Evolutionary conservation across 64 coral and sea anemone species (phyloP).

Genomic region (Montipora cactus): DNA sequence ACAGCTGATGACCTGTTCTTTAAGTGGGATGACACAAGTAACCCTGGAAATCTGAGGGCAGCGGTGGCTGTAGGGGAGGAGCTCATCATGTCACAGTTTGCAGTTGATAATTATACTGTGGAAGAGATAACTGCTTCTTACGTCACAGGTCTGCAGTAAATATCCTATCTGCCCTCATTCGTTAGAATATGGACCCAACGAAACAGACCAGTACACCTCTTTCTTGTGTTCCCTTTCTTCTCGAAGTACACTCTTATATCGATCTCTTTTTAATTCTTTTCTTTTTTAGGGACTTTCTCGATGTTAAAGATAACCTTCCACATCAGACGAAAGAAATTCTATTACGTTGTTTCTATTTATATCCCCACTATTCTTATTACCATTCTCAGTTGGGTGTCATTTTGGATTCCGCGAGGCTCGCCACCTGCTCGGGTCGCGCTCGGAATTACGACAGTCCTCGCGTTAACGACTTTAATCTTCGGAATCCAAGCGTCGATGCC

Average conservation of each 20-base stretch:
- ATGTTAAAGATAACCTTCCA: slow-evolving; percentile 69
- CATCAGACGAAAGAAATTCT: slow-evolving; percentile 91
- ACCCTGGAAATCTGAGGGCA: not conserved
- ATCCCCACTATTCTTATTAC: slow-evolving; percentile 95
- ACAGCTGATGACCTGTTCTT: slow-evolving; percentile 28
- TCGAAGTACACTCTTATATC: too few species aligned
- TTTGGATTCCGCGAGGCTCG: slow-evolving; percentile 94
- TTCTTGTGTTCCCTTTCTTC: too few species aligned
- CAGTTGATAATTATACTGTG: slow-evolving; percentile 68
- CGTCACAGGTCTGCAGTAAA: slow-evolving; percentile 42
- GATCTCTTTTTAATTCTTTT: not conserved
- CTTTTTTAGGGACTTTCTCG: slow-evolving; percentile 69
- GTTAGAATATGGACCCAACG: too few species aligned
- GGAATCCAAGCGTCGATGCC: slow-evolving; percentile 94
- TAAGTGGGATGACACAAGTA: not conserved
- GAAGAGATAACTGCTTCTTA: slow-evolving; percentile 40
- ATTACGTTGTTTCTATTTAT: slow-evolving; percentile 92
- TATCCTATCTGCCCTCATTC: not conserved
- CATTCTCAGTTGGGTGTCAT: slow-evolving; percentile 92
- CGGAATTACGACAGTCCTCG: slow-evolving; percentile 96
- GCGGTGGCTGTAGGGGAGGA: slow-evolving; percentile 59
- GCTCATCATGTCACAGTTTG: slow-evolving; percentile 86
- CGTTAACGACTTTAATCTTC: slow-evolving; percentile 91
- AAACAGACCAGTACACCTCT: too few species aligned
- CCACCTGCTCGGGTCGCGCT: slow-evolving; percentile 93